A percentile compares a stretch with the other conserved stretches of the same genome.
Evolutionary conservation across 1,140 invertebrate species (phyloP).

Genomic region (Gryllus bimaculatus): DNA sequence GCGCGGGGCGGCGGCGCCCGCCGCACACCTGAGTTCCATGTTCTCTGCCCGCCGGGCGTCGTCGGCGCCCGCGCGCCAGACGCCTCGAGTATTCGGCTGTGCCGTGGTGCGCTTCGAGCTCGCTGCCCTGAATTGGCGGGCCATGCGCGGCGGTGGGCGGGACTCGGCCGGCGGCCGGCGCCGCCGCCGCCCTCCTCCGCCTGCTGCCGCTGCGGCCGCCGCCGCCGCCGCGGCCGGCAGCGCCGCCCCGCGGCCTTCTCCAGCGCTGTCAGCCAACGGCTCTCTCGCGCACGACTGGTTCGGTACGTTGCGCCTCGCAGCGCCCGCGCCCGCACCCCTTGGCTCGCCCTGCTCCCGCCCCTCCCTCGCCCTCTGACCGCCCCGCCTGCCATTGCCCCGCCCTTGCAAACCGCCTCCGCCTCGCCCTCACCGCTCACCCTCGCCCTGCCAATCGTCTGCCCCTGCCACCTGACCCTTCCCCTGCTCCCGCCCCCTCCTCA

Average conservation of each 20-base stretch:
- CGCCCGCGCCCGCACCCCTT: too few species aligned
- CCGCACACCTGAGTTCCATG: slow-evolving; percentile 21
- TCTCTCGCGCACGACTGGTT: slow-evolving; percentile 34
- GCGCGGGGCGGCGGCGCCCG: slow-evolving; percentile 1
- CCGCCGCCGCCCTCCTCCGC: slow-evolving; percentile 22
- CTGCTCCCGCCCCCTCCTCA: too few species aligned
- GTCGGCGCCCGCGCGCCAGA: not conserved
- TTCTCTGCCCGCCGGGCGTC: slow-evolving; percentile 12
- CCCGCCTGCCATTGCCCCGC: too few species aligned
- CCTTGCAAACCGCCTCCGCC: too few species aligned
- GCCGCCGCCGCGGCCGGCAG: slow-evolving; percentile 29
- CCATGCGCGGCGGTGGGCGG: slow-evolving; percentile 22
- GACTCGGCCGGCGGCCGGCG: slow-evolving; percentile 23
- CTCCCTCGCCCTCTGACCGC: too few species aligned
- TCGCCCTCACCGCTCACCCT: too few species aligned
- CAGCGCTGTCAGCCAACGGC: slow-evolving; percentile 21
- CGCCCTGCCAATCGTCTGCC: too few species aligned
- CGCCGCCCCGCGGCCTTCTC: slow-evolving; percentile 25
- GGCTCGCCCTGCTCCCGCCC: too few species aligned
- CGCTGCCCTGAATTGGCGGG: slow-evolving; percentile 30
- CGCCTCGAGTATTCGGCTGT: not conserved
- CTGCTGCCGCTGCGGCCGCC: slow-evolving; percentile 28
- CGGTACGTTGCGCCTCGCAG: slow-evolving; percentile 28
- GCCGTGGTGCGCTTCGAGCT: slow-evolving; percentile 31
- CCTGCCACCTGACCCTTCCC: too few species aligned